Evolutionary conservation across 2,797 vertebrate species (phyloP).

Genomic region (Chelon labrosus): DNA sequence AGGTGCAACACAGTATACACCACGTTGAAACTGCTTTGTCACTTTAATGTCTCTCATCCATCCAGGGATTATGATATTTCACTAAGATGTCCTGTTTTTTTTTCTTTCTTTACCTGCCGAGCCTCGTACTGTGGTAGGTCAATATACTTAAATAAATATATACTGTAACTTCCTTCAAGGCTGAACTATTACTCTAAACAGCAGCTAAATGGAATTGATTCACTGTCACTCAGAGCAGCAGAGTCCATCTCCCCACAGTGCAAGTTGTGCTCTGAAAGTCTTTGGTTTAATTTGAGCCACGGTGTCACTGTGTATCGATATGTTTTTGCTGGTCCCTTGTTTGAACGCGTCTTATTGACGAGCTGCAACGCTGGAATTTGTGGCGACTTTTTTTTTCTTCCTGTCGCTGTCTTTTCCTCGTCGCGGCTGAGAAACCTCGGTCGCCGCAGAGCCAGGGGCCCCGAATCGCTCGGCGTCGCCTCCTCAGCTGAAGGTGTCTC

Average conservation of each 20-base stretch:
- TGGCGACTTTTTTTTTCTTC: not conserved
- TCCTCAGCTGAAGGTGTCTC: conserved; percentile 53
- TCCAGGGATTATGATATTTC: not conserved
- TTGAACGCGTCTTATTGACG: conserved; percentile 11
- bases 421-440: conserved; percentile 7
- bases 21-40: too few species aligned
- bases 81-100: not conserved
- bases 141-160: not conserved
- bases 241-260: not conserved
- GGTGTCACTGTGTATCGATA: not conserved
- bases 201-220: conserved; percentile 22
- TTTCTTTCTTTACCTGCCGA: not conserved
- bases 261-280: conserved; percentile 6
- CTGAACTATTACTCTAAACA: conserved; percentile 2
- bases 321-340: not conserved
- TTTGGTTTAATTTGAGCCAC: not conserved
- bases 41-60: not conserved
- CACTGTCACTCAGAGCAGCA: conserved; percentile 5
- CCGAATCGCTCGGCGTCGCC: conserved; percentile 22
- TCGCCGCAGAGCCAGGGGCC: conserved; percentile 9
- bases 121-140: not conserved
- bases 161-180: not conserved
- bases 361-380: not conserved
- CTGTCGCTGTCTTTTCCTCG: conserved; percentile 2
- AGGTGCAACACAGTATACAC: not conserved